Conservation (phyloP, 1,140 invertebrate species). For the silkworm (Bombyx mori) region DNA sequence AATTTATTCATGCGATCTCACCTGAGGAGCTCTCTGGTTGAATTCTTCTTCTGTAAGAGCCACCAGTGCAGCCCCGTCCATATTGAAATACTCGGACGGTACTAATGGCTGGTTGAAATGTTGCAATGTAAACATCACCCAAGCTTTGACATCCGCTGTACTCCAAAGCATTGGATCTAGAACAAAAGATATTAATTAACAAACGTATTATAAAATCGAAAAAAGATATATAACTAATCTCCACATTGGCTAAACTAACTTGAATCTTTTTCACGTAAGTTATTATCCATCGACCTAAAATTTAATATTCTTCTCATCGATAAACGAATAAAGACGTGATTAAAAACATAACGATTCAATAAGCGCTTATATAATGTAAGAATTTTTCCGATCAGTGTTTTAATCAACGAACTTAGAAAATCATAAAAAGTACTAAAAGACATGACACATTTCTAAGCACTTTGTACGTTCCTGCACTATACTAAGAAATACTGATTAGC, state of each 20-base stretch:
- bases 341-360: too few species aligned
- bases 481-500: neutral
- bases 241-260: too few species aligned
- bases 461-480: neutral
- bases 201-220: too few species aligned
- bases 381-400: too few species aligned
- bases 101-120: constrained; percentile 82
- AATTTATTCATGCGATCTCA: constrained; percentile 34
- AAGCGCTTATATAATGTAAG: too few species aligned
- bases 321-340: too few species aligned
- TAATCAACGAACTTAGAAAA: too few species aligned
- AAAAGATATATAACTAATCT: too few species aligned
- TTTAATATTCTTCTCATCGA: too few species aligned
- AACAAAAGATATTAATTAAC: constrained; percentile 10
- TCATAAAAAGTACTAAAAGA: too few species aligned
- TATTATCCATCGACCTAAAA: too few species aligned
- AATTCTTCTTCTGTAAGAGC: constrained; percentile 89
- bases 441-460: constrained; percentile 2
- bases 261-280: too few species aligned
- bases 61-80: constrained; percentile 83
- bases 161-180: constrained; percentile 91
- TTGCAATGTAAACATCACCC: constrained; percentile 87
- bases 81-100: constrained; percentile 81
- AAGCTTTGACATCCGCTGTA: constrained; percentile 84
- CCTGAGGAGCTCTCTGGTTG: constrained; percentile 82